Conservation (phyloP, 2,888 invertebrate genomes). For the Tenthredo mesomela region DNA sequence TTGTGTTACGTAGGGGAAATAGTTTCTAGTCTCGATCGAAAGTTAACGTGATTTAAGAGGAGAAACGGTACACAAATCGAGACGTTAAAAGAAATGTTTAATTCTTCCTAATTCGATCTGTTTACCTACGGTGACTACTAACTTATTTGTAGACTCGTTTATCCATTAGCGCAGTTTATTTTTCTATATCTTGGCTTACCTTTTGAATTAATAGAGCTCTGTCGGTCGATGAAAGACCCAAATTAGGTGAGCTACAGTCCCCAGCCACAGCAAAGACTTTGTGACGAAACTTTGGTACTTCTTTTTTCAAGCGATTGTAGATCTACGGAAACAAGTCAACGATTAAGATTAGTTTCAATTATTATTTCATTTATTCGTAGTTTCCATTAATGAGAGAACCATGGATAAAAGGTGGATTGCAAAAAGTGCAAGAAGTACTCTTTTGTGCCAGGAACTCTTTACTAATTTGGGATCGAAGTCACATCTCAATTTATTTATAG, state of each 20-base stretch:
- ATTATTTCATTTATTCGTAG: neutral
- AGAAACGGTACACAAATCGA: neutral
- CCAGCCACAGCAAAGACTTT: constrained; percentile 82
- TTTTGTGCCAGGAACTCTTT: neutral
- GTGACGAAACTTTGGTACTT: constrained; percentile 79
- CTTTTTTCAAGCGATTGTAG: constrained; percentile 79
- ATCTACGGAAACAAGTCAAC: constrained; percentile 73
- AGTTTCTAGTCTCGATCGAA: neutral
- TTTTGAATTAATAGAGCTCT: constrained; percentile 79
- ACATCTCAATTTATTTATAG: neutral
- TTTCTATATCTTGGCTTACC: constrained; percentile 75
- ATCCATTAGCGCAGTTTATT: neutral
- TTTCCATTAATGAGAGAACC: neutral
- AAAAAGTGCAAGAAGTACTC: neutral
- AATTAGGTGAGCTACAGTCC: constrained; percentile 79
- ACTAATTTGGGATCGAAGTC: neutral
- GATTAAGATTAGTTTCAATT: neutral
- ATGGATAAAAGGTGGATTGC: neutral
- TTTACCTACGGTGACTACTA: neutral
- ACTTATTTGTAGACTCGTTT: neutral
- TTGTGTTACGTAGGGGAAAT: neutral
- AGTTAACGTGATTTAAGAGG: neutral
- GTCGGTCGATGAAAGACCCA: constrained; percentile 80
- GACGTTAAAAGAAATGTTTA: neutral
- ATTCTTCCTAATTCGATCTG: neutral